phyloP scores from a whole-genome alignment of 2,797 vertebrate genomes.

The Cossypha heuglini region DNA sequence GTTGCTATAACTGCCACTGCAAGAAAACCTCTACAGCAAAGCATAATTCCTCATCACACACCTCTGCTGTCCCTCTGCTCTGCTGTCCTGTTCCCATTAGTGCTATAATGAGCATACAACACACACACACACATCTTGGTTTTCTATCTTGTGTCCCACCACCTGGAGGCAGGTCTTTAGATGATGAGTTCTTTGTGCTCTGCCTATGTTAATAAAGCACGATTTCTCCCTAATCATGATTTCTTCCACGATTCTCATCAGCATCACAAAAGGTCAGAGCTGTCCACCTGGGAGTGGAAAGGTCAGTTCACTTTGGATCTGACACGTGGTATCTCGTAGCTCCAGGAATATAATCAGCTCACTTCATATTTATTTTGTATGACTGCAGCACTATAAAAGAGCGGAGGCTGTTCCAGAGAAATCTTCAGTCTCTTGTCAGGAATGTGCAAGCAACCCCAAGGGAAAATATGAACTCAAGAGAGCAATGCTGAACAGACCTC shows the following conservation, averaged over 20 bases:
- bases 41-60: not conserved
- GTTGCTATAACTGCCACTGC: not conserved
- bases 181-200: not conserved
- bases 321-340: not conserved
- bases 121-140: not conserved
- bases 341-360: conserved; percentile 44
- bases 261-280: conserved; percentile 52
- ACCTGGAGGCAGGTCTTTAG: not conserved
- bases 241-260: conserved; percentile 36
- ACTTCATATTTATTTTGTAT: conserved; percentile 27
- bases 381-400: conserved; percentile 1
- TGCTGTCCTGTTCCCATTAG: conserved; percentile 16
- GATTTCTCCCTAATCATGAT: not conserved
- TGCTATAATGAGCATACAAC: not conserved
- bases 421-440: not conserved
- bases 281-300: conserved; percentile 52
- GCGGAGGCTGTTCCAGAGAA: not conserved
- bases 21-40: not conserved
- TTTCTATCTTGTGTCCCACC: not conserved
- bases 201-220: conserved; percentile 28
- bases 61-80: not conserved
- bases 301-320: conserved; percentile 55
- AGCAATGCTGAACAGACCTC: not conserved
- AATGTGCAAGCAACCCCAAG: not conserved
- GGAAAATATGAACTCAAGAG: conserved; percentile 3